Percentiles rank a stretch among this genome's conserved stretches.
phyloP scores from a whole-genome alignment of 2,888 invertebrate genomes.

The Rhamnusium bicolor region DNA sequence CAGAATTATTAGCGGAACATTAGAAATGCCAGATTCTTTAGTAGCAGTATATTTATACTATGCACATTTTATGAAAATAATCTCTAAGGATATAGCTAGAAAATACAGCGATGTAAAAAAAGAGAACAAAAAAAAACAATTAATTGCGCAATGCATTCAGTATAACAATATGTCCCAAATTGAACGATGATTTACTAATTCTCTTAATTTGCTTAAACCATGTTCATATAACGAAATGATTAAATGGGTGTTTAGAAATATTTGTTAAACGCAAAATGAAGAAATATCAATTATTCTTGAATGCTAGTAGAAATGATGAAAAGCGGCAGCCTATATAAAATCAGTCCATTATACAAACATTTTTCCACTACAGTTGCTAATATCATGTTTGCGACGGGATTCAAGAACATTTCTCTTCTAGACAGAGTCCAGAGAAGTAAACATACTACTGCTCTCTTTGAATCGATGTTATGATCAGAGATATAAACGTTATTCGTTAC shows the following conservation, averaged over 20 bases:
- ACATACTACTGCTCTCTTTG: neutral
- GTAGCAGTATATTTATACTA: slow-evolving; percentile 4
- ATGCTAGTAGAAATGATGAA: neutral
- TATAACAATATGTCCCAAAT: neutral
- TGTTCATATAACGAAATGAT: neutral
- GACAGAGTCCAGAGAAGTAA: neutral
- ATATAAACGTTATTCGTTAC: neutral
- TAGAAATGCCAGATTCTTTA: neutral
- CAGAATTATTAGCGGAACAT: neutral
- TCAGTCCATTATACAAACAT: slow-evolving; percentile 4
- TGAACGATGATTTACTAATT: neutral
- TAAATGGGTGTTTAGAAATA: neutral
- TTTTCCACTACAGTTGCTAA: neutral
- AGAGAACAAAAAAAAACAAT: neutral
- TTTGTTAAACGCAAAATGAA: neutral
- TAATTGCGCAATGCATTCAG: neutral
- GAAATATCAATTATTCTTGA: neutral
- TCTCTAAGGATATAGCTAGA: neutral
- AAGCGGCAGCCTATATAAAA: neutral
- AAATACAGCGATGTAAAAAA: neutral
- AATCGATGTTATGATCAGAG: neutral
- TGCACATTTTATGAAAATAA: slow-evolving; percentile 4
- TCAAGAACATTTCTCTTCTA: neutral
- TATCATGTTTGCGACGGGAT: neutral
- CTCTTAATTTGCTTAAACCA: neutral